Percentiles rank a stretch among this genome's conserved stretches.
Conservation (phyloP, 1,140 invertebrate genomes). For the Charaxes varanes region DNA sequence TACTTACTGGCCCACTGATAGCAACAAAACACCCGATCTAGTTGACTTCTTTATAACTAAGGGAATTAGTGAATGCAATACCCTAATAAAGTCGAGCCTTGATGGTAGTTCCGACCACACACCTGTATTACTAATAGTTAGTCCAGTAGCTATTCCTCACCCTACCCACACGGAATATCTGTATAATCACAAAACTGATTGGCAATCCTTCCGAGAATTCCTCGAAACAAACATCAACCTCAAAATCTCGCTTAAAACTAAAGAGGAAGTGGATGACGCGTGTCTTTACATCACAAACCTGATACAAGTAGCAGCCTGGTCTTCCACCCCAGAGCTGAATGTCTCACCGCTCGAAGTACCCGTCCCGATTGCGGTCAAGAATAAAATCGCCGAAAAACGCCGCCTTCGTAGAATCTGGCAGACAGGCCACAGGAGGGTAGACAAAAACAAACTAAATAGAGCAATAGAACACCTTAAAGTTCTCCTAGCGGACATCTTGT, state of each 20-base stretch:
- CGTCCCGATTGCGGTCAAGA: background rate
- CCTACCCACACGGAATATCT: background rate
- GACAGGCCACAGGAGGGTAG: constrained; percentile 1
- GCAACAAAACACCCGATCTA: constrained; percentile 18
- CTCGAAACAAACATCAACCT: constrained; percentile 6
- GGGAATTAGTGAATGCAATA: constrained; percentile 3
- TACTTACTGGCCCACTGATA: constrained; percentile 24
- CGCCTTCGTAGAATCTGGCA: constrained; percentile 19
- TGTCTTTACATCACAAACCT: constrained; percentile 20
- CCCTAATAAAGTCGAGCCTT: constrained; percentile 8
- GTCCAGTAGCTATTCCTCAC: background rate
- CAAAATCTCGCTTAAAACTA: constrained; percentile 15
- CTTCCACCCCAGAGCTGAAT: constrained; percentile 5
- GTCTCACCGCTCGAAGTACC: background rate
- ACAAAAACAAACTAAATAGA: constrained; percentile 21
- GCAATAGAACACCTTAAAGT: constrained; percentile 13
- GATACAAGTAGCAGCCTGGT: constrained; percentile 22
- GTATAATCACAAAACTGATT: constrained; percentile 21
- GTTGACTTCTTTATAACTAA: constrained; percentile 21
- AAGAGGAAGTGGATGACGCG: constrained; percentile 16
- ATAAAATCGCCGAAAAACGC: constrained; percentile 15
- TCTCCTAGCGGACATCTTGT: too few species aligned
- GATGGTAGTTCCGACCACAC: constrained; percentile 20
- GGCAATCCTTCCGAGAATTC: constrained; percentile 9
- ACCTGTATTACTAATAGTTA: constrained; percentile 9